Conservation (phyloP, 2,797 vertebrate genomes). For the Sparus aurata region DNA sequence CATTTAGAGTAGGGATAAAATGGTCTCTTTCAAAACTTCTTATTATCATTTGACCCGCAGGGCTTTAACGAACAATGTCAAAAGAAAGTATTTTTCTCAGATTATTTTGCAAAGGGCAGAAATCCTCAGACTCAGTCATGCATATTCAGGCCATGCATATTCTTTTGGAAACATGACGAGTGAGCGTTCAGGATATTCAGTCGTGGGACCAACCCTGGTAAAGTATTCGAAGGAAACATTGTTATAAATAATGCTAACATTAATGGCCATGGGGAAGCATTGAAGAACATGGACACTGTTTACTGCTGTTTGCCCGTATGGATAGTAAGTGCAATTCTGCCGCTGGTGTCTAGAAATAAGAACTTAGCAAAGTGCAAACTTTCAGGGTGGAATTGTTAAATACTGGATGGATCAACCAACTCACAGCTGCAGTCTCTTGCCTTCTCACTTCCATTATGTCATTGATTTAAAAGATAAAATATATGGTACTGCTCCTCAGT, state of each 20-base stretch:
- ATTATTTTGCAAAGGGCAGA: neutral
- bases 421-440: neutral
- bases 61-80: neutral
- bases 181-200: neutral
- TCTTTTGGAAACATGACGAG: neutral
- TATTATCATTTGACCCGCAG: neutral
- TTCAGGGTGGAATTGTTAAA: neutral
- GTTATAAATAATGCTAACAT: neutral
- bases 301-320: too few relatives aligned
- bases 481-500: too few relatives aligned
- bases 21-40: neutral
- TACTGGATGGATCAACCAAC: neutral
- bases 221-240: neutral
- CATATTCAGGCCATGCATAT: neutral
- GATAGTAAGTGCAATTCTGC: neutral
- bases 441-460: neutral
- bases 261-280: neutral
- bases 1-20: neutral
- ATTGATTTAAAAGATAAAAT: neutral
- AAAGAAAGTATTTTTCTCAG: neutral
- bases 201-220: neutral
- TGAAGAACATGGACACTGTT: neutral
- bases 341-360: neutral
- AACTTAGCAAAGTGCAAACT: neutral
- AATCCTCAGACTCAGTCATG: neutral